phyloP scores from a whole-genome alignment of 2,113 vertebrate genomes.

The Gila orcuttii region DNA sequence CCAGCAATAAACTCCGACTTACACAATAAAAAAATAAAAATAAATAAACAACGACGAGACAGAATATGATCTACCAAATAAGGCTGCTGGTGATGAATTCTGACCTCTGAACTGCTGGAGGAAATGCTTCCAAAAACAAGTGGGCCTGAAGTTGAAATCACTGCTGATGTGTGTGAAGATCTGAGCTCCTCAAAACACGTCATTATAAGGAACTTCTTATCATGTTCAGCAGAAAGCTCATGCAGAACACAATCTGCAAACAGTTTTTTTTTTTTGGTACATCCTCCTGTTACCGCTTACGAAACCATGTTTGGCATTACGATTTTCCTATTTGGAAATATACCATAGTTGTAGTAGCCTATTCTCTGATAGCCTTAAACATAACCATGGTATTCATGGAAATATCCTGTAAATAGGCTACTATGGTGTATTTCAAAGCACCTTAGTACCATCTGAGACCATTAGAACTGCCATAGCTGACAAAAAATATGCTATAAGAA shows the following conservation, averaged over 20 bases:
- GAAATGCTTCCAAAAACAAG: conserved; percentile 13
- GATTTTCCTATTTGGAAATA: background rate
- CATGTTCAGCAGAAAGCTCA: background rate
- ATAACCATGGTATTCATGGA: background rate
- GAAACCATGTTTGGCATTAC: background rate
- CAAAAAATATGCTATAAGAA: no score
- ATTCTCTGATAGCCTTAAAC: background rate
- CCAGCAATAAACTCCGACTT: background rate
- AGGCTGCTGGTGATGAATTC: background rate
- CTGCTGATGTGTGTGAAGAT: background rate
- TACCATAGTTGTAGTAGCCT: background rate
- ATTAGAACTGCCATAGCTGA: background rate
- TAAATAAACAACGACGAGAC: background rate
- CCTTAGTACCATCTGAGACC: background rate
- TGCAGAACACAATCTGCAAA: background rate
- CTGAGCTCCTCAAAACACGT: background rate
- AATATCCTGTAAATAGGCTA: background rate
- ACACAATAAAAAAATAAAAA: no score
- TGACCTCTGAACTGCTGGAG: conserved; percentile 2
- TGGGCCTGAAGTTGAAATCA: background rate
- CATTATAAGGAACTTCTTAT: background rate
- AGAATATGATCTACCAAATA: background rate
- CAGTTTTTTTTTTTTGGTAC: no score
- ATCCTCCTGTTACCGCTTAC: background rate
- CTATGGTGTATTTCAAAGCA: background rate